These are phyloP conservation scores for Diogma glabrata DNA, from an alignment of 2,888 invertebrate genomes.

Conservation along the genomic window DNA sequence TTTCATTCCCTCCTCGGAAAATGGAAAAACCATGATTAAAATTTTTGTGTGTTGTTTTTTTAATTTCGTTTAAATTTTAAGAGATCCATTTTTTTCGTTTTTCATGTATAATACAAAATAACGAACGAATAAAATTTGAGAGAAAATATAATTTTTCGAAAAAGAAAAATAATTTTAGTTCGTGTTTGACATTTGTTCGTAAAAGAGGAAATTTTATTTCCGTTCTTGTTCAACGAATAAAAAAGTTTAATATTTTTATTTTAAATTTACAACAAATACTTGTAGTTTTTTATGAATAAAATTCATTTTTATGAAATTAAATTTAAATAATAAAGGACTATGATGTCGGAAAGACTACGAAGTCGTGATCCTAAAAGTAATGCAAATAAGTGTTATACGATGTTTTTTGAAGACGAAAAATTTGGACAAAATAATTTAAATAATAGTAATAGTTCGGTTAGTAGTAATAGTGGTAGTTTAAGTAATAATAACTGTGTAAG, in stretches of 20 bases:
- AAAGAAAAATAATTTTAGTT: constrained; percentile 14
- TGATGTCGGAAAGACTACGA: constrained; percentile 16
- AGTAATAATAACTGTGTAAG: not conserved
- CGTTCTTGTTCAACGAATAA: not conserved
- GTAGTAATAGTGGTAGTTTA: not conserved
- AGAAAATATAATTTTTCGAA: too few relatives aligned
- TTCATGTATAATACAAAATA: too few relatives aligned
- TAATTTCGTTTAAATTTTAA: too few relatives aligned
- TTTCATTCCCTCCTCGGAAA: too few relatives aligned
- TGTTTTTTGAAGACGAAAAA: constrained; percentile 15
- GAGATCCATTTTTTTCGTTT: too few relatives aligned
- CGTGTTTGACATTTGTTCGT: constrained; percentile 16
- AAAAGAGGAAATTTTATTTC: constrained; percentile 1
- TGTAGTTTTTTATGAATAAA: not conserved
- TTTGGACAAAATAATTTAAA: too few relatives aligned
- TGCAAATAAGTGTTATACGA: constrained; percentile 17
- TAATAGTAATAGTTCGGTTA: constrained; percentile 1
- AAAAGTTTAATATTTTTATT: not conserved
- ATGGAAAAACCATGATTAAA: too few relatives aligned
- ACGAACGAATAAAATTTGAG: too few relatives aligned
- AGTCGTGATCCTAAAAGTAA: constrained; percentile 15
- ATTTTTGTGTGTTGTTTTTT: too few relatives aligned
- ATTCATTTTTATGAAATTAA: not conserved
- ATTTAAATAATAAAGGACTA: constrained; percentile 1
- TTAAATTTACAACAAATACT: not conserved